Evolutionary conservation across 2,113 vertebrate species (phyloP).

Genomic region (Lasiurus borealis): DNA sequence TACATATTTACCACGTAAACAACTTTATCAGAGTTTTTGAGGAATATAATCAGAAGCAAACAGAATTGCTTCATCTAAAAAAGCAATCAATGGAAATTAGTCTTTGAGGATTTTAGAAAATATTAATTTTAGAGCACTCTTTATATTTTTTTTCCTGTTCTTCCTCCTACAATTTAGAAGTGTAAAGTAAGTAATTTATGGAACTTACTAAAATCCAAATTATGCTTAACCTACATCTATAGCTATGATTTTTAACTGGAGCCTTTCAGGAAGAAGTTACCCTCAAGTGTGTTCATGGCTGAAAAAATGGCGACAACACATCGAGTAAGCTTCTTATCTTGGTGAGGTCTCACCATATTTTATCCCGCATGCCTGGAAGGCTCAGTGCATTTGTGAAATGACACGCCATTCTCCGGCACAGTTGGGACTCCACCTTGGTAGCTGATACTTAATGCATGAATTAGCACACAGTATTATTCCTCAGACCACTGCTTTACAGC

Average conservation of each 20-base stretch:
- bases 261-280: neutral
- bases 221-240: neutral
- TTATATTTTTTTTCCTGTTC: neutral
- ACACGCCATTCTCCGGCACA: constrained; percentile 52
- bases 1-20: neutral
- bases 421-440: constrained; percentile 45
- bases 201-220: neutral
- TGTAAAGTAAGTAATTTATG: neutral
- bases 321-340: neutral
- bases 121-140: neutral
- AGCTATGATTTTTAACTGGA: neutral
- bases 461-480: constrained; percentile 32
- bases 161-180: neutral
- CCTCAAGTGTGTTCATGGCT: neutral
- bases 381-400: neutral
- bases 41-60: neutral
- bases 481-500: constrained; percentile 63
- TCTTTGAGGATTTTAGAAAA: neutral
- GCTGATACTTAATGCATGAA: constrained; percentile 50
- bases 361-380: too few species aligned
- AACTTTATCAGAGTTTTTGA: neutral
- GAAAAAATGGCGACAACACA: neutral
- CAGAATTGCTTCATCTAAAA: neutral
- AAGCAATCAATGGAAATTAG: neutral
- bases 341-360: neutral